A percentile compares a stretch with the other conserved stretches of the same genome.
These are phyloP conservation scores for Protaetia brevitarsis DNA, from an alignment of 1,140 invertebrate species.

Conservation along the genomic window DNA sequence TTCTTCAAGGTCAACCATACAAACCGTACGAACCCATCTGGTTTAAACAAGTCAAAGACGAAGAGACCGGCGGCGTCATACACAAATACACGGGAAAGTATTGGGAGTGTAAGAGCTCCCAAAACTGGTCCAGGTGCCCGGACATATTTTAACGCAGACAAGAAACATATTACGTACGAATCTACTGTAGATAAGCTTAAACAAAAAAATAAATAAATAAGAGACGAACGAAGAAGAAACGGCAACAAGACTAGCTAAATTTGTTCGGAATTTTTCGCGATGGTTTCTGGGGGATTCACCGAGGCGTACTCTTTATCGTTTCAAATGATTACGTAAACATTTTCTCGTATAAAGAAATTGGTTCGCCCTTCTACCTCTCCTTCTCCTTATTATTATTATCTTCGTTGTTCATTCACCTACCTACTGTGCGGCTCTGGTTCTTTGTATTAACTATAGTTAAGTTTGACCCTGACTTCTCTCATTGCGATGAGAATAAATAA, in stretches of 20 bases:
- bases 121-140: conserved; percentile 91
- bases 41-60: conserved; percentile 85
- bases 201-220: neutral
- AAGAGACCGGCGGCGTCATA: conserved; percentile 75
- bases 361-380: neutral
- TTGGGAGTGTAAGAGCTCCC: conserved; percentile 84
- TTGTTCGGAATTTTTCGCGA: neutral
- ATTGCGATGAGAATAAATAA: conserved; percentile 1
- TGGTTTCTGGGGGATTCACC: conserved; percentile 5
- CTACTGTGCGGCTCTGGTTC: neutral
- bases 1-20: conserved; percentile 62
- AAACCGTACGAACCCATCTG: conserved; percentile 84
- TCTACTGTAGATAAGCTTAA: conserved; percentile 18
- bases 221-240: neutral
- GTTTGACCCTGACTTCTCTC: neutral
- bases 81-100: conserved; percentile 87
- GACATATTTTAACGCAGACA: conserved; percentile 74
- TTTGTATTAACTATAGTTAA: neutral
- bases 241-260: neutral
- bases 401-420: neutral
- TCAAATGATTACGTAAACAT: neutral
- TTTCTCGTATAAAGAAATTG: neutral
- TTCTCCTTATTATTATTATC: neutral
- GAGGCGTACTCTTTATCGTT: conserved; percentile 5
- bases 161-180: neutral